These are phyloP conservation scores for Druon quercuslanigerum DNA, from an alignment of 1,140 invertebrate genomes.

Conservation along the genomic window DNA sequence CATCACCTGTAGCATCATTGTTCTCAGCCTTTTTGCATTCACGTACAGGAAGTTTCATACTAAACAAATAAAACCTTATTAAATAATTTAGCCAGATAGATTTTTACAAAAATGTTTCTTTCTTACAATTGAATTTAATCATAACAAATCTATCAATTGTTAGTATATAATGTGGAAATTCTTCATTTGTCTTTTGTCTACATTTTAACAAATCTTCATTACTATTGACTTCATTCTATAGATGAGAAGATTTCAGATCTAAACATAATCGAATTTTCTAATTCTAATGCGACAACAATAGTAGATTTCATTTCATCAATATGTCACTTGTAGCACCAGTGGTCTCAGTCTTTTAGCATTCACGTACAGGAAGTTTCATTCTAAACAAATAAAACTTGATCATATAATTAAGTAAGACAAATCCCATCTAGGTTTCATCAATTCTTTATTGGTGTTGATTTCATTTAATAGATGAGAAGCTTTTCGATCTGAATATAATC, in stretches of 20 bases:
- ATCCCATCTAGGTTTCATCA: no score
- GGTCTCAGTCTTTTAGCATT: background rate
- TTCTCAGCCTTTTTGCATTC: background rate
- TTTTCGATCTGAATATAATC: slow-evolving; percentile 15
- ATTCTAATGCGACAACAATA: background rate
- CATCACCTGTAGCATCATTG: background rate
- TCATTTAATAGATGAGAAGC: background rate
- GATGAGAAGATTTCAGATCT: no score
- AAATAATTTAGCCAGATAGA: no score
- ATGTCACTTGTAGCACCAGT: background rate
- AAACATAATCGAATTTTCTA: no score
- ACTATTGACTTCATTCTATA: no score
- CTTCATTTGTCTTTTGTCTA: no score
- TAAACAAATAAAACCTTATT: background rate
- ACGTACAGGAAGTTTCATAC: background rate
- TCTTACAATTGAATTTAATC: no score
- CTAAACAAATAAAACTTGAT: background rate
- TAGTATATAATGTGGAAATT: no score
- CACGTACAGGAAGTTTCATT: background rate
- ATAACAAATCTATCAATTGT: no score
- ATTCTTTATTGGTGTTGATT: background rate
- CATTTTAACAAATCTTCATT: no score
- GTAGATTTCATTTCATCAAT: background rate
- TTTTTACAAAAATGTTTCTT: no score
- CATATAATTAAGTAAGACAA: no score